A percentile compares a stretch with the other conserved stretches of the same genome.
These are phyloP conservation scores for Lophotriccus pileatus DNA, from an alignment of 2,797 vertebrate genomes.

Conservation along the genomic window DNA sequence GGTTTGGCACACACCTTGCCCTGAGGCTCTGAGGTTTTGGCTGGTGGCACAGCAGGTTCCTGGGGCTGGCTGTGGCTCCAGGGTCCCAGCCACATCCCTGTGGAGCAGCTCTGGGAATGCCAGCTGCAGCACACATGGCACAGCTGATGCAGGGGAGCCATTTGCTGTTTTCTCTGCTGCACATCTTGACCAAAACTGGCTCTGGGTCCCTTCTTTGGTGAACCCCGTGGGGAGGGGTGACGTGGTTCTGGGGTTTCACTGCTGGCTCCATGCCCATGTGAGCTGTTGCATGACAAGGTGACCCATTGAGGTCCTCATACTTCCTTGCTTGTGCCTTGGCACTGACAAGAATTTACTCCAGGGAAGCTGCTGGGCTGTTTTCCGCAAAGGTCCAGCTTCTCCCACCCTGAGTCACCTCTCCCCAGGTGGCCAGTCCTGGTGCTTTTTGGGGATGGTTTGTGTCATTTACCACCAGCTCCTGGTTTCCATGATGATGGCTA, in stretches of 20 bases:
- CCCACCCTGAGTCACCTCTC: not conserved
- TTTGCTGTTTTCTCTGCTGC: not conserved
- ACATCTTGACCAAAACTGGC: not conserved
- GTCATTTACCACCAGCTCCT: not conserved
- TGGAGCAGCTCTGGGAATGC: not conserved
- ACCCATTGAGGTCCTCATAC: not conserved
- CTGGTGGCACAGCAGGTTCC: not conserved
- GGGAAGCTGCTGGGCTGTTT: not conserved
- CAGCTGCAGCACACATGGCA: not conserved
- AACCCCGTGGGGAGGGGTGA: accelerated
- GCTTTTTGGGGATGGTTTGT: not conserved
- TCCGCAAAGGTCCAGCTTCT: not conserved
- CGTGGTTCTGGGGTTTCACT: not conserved
- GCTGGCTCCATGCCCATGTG: not conserved
- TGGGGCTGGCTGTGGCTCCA: accelerated
- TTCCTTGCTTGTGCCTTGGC: not conserved
- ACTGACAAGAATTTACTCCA: not conserved
- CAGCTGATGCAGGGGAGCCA: not conserved
- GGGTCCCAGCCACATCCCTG: no score
- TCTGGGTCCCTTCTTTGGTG: not conserved
- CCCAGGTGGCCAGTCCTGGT: not conserved
- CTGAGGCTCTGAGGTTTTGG: not conserved
- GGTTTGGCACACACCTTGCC: not conserved
- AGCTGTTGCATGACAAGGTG: not conserved
- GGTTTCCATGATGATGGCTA: not conserved